phyloP scores from a whole-genome alignment of 35 echinoderm and acorn worm genomes.

The Stichopus chloronotus region DNA sequence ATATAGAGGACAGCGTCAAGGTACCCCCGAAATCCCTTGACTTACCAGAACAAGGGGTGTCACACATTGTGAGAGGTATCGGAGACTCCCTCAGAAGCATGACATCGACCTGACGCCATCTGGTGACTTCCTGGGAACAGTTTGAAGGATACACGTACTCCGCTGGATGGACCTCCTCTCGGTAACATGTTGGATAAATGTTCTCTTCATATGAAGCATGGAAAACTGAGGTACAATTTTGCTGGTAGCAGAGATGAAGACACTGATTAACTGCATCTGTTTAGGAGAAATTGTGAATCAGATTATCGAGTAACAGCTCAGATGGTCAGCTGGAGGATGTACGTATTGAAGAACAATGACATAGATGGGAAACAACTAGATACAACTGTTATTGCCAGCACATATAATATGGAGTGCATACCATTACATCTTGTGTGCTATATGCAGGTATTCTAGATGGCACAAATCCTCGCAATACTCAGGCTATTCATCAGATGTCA shows the following conservation, averaged over 20 bases:
- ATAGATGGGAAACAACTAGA: background rate
- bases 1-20: too few relatives aligned
- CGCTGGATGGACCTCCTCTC: background rate
- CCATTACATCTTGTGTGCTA: too few relatives aligned
- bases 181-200: constrained; percentile 5
- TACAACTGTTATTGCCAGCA: background rate
- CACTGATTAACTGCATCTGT: constrained; percentile 31
- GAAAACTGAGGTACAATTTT: constrained; percentile 29
- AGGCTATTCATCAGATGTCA: too few relatives aligned
- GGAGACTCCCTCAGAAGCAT: constrained; percentile 2
- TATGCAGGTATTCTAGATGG: too few relatives aligned
- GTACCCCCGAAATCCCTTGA: too few relatives aligned
- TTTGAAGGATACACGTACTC: constrained; percentile 44
- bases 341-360: background rate
- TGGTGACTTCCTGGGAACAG: constrained; percentile 48
- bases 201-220: background rate
- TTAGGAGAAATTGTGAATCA: background rate
- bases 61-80: constrained; percentile 63
- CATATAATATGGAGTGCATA: too few relatives aligned
- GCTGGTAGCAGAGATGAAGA: constrained; percentile 18
- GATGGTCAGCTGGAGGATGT: background rate
- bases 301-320: background rate
- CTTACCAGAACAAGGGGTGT: constrained; percentile 72
- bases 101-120: constrained; percentile 47
- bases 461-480: too few relatives aligned